Percentiles rank a stretch among this genome's conserved stretches.
phyloP scores from a whole-genome alignment of 2,888 invertebrate species.

The Cinara cedri region DNA sequence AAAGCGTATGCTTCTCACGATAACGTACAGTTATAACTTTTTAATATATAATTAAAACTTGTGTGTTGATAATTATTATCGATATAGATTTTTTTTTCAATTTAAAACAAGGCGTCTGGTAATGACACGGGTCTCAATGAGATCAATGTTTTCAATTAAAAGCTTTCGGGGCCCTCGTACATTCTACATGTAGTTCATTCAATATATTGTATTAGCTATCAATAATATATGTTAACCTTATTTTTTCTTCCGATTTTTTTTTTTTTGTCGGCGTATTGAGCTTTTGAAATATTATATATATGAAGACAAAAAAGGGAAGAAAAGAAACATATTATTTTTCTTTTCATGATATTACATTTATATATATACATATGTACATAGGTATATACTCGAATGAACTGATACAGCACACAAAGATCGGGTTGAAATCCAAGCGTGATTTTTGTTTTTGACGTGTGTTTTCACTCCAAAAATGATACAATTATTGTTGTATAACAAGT shows the following conservation, averaged over 20 bases:
- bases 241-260: background rate
- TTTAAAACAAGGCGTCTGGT: constrained; percentile 36
- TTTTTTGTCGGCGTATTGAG: background rate
- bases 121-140: constrained; percentile 12
- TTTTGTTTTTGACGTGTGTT: constrained; percentile 44
- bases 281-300: too few relatives aligned
- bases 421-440: background rate
- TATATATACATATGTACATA: constrained; percentile 14
- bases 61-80: constrained; percentile 2
- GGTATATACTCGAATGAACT: too few relatives aligned
- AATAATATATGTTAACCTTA: constrained; percentile 6
- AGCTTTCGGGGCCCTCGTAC: background rate
- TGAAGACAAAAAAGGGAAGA: background rate
- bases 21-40: too few relatives aligned
- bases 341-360: background rate
- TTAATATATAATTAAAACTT: constrained; percentile 16
- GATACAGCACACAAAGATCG: too few relatives aligned
- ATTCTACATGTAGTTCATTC: too few relatives aligned
- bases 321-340: constrained; percentile 18
- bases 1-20: too few relatives aligned
- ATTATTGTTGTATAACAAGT: too few relatives aligned
- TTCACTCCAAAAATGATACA: constrained; percentile 32
- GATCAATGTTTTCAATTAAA: constrained; percentile 49
- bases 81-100: background rate
- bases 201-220: background rate